Evolutionary conservation across 1,140 invertebrate genomes (phyloP).

Genomic region (Neodiprion pinetum): DNA sequence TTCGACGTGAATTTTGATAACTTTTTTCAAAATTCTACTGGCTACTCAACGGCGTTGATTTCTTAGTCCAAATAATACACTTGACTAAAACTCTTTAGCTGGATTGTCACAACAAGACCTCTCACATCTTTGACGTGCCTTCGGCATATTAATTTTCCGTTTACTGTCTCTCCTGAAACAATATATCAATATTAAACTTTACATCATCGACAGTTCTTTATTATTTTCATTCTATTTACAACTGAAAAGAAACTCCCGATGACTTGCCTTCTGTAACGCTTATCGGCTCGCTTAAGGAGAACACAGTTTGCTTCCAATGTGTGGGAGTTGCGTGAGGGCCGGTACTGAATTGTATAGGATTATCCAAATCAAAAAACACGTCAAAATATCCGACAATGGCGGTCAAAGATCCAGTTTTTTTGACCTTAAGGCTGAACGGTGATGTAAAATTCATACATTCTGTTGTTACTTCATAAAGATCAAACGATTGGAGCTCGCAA

Average conservation of each 20-base stretch:
- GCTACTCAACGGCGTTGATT: not conserved
- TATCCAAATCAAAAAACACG: slow-evolving; percentile 81
- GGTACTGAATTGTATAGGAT: slow-evolving; percentile 74
- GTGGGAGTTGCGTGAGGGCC: slow-evolving; percentile 79
- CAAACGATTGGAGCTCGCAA: slow-evolving; percentile 72
- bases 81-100: slow-evolving; percentile 53
- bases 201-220: not conserved
- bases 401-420: slow-evolving; percentile 78
- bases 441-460: slow-evolving; percentile 83
- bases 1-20: no score
- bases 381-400: slow-evolving; percentile 94
- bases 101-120: slow-evolving; percentile 65
- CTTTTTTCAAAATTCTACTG: no score
- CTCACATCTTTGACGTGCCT: slow-evolving; percentile 67
- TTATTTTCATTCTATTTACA: not conserved
- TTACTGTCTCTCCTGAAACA: slow-evolving; percentile 65
- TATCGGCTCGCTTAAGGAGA: slow-evolving; percentile 83
- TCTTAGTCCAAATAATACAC: slow-evolving; percentile 55
- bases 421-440: slow-evolving; percentile 77
- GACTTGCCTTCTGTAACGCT: slow-evolving; percentile 72
- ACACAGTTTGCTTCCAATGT: slow-evolving; percentile 98
- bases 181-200: slow-evolving; percentile 28
- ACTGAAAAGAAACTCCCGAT: not conserved
- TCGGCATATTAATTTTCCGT: slow-evolving; percentile 70
- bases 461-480: slow-evolving; percentile 83